Base-by-base conservation (phyloP, 2,113 vertebrate genomes). In the Daboia siamensis region DNA sequence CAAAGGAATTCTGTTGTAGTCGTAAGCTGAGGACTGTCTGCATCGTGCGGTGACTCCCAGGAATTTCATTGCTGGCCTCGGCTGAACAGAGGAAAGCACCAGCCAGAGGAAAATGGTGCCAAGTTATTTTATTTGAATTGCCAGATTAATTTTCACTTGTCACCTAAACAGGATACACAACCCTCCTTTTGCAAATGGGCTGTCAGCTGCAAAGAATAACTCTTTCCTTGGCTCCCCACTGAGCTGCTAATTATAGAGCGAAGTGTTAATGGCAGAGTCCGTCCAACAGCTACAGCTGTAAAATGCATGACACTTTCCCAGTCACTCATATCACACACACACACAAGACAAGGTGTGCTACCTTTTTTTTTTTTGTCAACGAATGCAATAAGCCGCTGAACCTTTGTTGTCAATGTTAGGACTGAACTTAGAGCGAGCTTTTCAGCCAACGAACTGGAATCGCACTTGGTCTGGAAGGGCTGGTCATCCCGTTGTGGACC, bases 191-290 rank as follows among this genome's bases (percentile, higher is more conserved):
- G 93, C 96, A 91, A 91, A 93, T 33, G 84, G 85, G 46, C 90
- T 95, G 95, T 96, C 97, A 95, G 92, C 44, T 86, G 0, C 56
- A 80, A 86, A 95, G 61, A 93, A 93, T 89, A 92, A 91, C 88
- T 2, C 88, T 44, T 91, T 91, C 51, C 90, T 90, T 90, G 2
- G 10, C 46, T 44, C 91, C 96, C 96, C 94, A 93, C 95, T 87
- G 90, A 87, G 95, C 59, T 90, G 80, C 93, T 96, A 93, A 95
- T 96, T 96, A 93, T 94, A 21, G 4, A 56, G 91, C 90, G 90
- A 96, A 94, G 95, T 96, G 94, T 97, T 97, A 96, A 97, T 97
- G 96, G 92, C 94, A 93, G 96, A 93, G 90, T 21, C 1, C 95
- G 95, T 95, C 94, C 94, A 95, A 39, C 17, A 39, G 7, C 33